Base-by-base conservation (phyloP, 2,113 vertebrate species). In the Otocyon megalotis region DNA sequence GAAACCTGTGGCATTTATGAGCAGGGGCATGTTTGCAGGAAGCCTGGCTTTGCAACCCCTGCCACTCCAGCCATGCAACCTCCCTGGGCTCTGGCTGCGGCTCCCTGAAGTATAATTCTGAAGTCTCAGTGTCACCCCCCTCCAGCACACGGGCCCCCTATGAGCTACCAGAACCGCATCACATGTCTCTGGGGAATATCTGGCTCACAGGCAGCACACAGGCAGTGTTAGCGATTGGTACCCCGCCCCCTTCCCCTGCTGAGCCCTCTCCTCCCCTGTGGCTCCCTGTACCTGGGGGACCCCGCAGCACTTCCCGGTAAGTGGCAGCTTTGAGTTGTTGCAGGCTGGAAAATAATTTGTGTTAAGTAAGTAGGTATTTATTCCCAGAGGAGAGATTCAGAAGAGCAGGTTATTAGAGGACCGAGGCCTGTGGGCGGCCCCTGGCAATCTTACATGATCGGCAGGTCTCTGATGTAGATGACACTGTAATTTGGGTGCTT, bases 371-470 rank as follows among this genome's bases (percentile, higher is more conserved):
- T 37, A 8, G 54, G 16, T 12, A 0, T 53, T 53, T 13, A 28
- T 24, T 2, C n/a, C 43, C 24, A 22, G 43, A 2, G 17, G 24
- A 24, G 79, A 16, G 1, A 0, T 22, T 14, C 7, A 3, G 5
- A 35, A 62, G 37, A 12, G 35, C 56, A 4, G 14, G 24, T 79
- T 63, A 20, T 22, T 28, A 8, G 1, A n/a, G 53, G 10, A 4
- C 58, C 30, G 62, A 50, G 28, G 50, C 35, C 2, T 10, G 28
- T 43, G 43, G 43, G 43, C 43, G 0, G 43, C 43, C 43, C 43
- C 43, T 7, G 43, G 43, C 43, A 43, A 43, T 43, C 7, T 43
- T 43, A 43, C 7, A 0, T 43, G 43, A 43, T 43, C 7, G 6
- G 43, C 6, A 43, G 43, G 43, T 43, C 43, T 67, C 3, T 30